Percentiles rank a stretch among this genome's conserved stretches.
Conservation (phyloP, 2,888 invertebrate genomes). For the Quadroppia sp. region DNA sequence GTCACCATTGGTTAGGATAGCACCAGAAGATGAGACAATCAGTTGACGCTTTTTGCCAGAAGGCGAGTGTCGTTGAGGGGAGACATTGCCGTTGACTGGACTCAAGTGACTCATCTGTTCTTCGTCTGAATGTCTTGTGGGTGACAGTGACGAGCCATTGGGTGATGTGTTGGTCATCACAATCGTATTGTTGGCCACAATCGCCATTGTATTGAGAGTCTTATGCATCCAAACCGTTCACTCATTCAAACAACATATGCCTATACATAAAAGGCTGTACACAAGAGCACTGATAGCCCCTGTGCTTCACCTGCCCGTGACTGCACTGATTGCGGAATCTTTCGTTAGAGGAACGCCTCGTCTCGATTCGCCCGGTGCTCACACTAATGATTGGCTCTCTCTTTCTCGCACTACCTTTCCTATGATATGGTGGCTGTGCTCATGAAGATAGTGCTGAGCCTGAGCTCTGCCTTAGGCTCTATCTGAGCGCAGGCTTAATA, state of each 20-base stretch:
- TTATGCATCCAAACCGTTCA: slow-evolving; percentile 25
- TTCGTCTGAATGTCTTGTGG: slow-evolving; percentile 36
- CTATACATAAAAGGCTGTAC: slow-evolving; percentile 14
- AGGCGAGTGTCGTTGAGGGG: slow-evolving; percentile 27
- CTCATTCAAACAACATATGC: slow-evolving; percentile 4
- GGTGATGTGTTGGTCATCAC: slow-evolving; percentile 36
- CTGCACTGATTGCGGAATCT: slow-evolving; percentile 34
- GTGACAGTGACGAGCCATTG: slow-evolving; percentile 29
- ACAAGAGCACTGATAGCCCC: background rate
- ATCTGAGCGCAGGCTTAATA: background rate
- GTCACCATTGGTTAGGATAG: slow-evolving; percentile 33
- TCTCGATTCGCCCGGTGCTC: slow-evolving; percentile 17
- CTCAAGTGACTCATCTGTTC: slow-evolving; percentile 23
- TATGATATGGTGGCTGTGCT: slow-evolving; percentile 4
- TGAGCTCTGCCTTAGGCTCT: slow-evolving; percentile 29
- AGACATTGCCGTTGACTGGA: slow-evolving; percentile 37
- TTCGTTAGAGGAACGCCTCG: background rate
- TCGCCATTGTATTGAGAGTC: slow-evolving; percentile 37
- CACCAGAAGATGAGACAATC: slow-evolving; percentile 34
- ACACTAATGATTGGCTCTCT: slow-evolving; percentile 35
- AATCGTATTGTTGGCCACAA: slow-evolving; percentile 37
- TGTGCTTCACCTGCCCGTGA: slow-evolving; percentile 31
- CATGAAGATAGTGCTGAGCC: slow-evolving; percentile 28
- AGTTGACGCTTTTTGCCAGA: slow-evolving; percentile 31
- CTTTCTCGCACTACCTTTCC: background rate